Evolutionary conservation across 1,140 invertebrate species (phyloP).

Genomic region (Meloidogyne hapla): DNA sequence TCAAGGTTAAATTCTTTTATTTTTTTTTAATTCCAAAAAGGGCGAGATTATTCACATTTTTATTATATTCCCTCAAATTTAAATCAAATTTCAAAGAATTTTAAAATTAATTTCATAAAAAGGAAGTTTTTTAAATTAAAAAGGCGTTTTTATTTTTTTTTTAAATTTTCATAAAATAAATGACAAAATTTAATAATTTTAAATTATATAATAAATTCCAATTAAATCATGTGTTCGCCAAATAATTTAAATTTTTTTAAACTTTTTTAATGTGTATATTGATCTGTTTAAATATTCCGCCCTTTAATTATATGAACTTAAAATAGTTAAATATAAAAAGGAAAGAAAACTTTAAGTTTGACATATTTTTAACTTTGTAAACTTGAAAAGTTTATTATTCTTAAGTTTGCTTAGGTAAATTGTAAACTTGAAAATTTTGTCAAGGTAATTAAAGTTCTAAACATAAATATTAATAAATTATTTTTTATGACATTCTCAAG

Average conservation of each 20-base stretch:
- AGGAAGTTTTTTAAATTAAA: background rate
- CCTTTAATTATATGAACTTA: background rate
- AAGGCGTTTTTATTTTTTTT: background rate
- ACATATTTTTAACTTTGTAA: too few species aligned
- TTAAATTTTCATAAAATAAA: background rate
- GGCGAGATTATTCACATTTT: background rate
- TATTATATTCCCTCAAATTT: background rate
- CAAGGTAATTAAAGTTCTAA: too few species aligned
- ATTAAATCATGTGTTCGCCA: background rate
- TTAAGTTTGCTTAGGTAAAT: too few species aligned
- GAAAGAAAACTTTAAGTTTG: too few species aligned
- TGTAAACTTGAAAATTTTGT: too few species aligned
- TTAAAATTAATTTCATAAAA: too few species aligned
- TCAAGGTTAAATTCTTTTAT: background rate
- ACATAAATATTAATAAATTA: too few species aligned
- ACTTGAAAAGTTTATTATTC: too few species aligned
- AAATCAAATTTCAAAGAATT: background rate
- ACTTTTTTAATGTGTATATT: background rate
- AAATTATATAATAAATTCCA: background rate
- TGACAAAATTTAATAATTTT: background rate
- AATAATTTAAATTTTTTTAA: constrained; percentile 6
- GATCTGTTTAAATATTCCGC: background rate
- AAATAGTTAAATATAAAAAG: background rate
- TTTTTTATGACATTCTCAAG: too few species aligned
- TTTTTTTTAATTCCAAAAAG: background rate